Percentiles rank a stretch among this genome's conserved stretches.
phyloP scores from a whole-genome alignment of 2,797 vertebrate genomes.

The Melanotaenia maccullochi region DNA sequence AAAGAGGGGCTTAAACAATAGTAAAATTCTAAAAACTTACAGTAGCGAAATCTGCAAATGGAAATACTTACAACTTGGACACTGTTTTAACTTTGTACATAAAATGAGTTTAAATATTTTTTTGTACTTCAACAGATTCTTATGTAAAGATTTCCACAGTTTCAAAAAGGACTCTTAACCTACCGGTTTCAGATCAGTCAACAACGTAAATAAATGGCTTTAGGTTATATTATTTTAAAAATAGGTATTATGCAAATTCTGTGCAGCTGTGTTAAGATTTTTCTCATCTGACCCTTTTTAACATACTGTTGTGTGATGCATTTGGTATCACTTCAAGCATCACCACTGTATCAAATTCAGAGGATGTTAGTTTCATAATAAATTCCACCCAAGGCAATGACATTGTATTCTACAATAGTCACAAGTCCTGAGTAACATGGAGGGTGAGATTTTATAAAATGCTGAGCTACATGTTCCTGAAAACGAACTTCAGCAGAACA shows the following conservation, averaged over 20 bases:
- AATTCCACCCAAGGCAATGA: constrained; percentile 1
- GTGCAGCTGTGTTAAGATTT: not conserved
- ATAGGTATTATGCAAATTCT: not conserved
- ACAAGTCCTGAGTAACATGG: not conserved
- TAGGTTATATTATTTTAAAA: not conserved
- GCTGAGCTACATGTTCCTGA: constrained; percentile 28
- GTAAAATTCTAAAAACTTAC: not conserved
- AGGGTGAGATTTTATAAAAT: constrained; percentile 26
- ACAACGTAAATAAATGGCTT: not conserved
- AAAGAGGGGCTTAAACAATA: not conserved
- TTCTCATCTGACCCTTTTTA: not conserved
- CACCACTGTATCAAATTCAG: not conserved
- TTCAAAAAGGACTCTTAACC: not conserved
- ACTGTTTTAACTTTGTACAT: too few species aligned
- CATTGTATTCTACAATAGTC: constrained; percentile 1
- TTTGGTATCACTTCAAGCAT: not conserved
- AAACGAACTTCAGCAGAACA: constrained; percentile 23
- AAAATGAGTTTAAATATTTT: not conserved
- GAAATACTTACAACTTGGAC: too few species aligned
- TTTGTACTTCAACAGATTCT: not conserved
- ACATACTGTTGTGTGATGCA: not conserved
- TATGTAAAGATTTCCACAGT: not conserved
- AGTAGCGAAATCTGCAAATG: not conserved
- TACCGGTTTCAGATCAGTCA: not conserved
- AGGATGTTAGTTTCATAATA: not conserved